Base-by-base conservation (phyloP, 2,113 vertebrate species). In the Grallaria varia region DNA sequence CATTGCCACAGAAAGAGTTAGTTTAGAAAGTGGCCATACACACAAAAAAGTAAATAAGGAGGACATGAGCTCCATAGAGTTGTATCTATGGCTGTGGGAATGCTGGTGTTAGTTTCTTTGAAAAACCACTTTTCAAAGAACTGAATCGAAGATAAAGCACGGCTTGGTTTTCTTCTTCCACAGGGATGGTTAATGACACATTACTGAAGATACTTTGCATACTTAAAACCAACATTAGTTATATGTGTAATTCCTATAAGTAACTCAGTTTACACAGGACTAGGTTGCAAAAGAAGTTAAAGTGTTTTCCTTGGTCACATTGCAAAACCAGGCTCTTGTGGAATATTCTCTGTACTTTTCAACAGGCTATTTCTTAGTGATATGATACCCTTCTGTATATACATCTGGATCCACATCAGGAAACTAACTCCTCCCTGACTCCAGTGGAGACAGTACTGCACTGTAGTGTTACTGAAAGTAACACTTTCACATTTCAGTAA, bases 321-420 rank as follows among this genome's bases (percentile, higher is more conserved):
- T 75, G 56, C 56, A 93, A 64, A 59, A 3, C 14, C 30, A 69
- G 16, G 8, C 5, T 62, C 6, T 49, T 35, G 19, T 56, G 56
- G 56, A 60, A 78, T 67, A 37, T 45, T 59, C 30, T 39, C 14
- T 22, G 7, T 35, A 12, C 3, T 86, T 86, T 71, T 33, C 44
- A 84, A 78, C 3, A 75, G 63, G 2, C 7, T 2, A 22, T 60
- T 90, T 59, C 33, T 49, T 31, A 74, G 24, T 2, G 2, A 44
- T 28, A n/a, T 13, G 50, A 40, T 31, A 17, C 44, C 74, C 5
- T 9, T 49, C 56, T 87, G 31, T 21, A 35, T 20, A 22, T 14
- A 31, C 20, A 76, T 42, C 60, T 63, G n/a, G 24, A 68, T 44
- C n/a, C 31, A n/a, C 0, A 0, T 19, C 56, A 73, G 66, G 63